These are phyloP conservation scores for Campylomormyrus numenius DNA, from an alignment of 2,113 vertebrate species.

Conservation along the genomic window DNA sequence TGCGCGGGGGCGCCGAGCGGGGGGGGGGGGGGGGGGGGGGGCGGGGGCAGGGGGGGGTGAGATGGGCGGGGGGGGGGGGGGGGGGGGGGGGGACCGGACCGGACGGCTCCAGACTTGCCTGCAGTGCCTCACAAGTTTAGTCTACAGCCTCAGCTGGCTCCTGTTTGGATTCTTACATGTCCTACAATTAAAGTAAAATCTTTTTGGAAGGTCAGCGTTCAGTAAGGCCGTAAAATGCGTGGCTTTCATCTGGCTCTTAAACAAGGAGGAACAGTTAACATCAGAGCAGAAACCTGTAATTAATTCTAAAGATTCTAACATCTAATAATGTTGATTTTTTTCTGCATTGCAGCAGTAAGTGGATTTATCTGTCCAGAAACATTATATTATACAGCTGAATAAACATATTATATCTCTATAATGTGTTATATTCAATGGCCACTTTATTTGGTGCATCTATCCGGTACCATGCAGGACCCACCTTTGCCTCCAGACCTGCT, in stretches of 20 bases:
- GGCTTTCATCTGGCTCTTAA: neutral
- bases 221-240: conserved; percentile 13
- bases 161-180: conserved; percentile 47
- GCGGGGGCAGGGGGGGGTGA: conserved; percentile 23
- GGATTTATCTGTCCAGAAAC: neutral
- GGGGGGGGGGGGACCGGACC: conserved; percentile 21
- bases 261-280: neutral
- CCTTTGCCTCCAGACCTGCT: neutral
- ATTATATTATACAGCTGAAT: neutral
- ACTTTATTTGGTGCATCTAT: neutral
- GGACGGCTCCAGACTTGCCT: conserved; percentile 32
- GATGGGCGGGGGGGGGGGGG: neutral
- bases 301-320: neutral
- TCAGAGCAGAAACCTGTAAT: neutral
- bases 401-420: neutral
- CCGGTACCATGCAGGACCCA: neutral
- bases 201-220: conserved; percentile 29
- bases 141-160: conserved; percentile 53
- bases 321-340: neutral
- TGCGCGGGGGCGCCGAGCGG: too few species aligned
- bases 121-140: conserved; percentile 54
- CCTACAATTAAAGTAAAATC: conserved; percentile 19
- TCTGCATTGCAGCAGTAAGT: neutral
- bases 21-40: too few species aligned
- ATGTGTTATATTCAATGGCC: neutral